phyloP scores from a whole-genome alignment of 2,113 vertebrate genomes.

The Alouatta palliata region DNA sequence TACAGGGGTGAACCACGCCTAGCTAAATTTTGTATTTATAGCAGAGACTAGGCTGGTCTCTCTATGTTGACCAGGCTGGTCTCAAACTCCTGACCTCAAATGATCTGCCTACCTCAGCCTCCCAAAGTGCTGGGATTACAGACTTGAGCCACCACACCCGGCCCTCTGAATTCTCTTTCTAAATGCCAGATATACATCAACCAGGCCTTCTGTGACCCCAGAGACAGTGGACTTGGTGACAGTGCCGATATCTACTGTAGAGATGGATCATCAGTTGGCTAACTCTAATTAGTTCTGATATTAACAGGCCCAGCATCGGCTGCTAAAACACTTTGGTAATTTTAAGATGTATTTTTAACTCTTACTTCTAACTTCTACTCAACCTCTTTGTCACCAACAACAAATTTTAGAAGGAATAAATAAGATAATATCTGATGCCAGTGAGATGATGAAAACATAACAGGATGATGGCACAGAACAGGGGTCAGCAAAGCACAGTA shows the following conservation, averaged over 20 bases:
- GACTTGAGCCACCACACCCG: no score
- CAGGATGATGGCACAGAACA: neutral
- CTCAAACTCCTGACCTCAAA: no score
- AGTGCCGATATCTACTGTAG: neutral
- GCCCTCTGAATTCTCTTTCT: neutral
- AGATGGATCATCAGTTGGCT: neutral
- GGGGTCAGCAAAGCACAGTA: neutral
- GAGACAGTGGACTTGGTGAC: neutral
- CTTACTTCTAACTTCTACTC: neutral
- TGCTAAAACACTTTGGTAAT: neutral
- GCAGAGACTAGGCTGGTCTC: no score
- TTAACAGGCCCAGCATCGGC: neutral
- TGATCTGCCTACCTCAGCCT: no score
- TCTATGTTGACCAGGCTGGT: no score
- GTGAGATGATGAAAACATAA: neutral
- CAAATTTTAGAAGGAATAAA: neutral
- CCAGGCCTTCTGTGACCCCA: neutral
- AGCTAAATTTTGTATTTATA: no score
- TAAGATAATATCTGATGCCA: neutral
- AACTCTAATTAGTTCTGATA: slow-evolving; percentile 16
- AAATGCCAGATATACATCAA: neutral
- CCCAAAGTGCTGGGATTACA: no score
- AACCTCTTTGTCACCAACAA: slow-evolving; percentile 7
- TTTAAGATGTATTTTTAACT: slow-evolving; percentile 31
- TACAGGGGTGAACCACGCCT: no score